phyloP scores from a whole-genome alignment of 2,888 invertebrate genomes.

The Drosophila parthenogenetica region DNA sequence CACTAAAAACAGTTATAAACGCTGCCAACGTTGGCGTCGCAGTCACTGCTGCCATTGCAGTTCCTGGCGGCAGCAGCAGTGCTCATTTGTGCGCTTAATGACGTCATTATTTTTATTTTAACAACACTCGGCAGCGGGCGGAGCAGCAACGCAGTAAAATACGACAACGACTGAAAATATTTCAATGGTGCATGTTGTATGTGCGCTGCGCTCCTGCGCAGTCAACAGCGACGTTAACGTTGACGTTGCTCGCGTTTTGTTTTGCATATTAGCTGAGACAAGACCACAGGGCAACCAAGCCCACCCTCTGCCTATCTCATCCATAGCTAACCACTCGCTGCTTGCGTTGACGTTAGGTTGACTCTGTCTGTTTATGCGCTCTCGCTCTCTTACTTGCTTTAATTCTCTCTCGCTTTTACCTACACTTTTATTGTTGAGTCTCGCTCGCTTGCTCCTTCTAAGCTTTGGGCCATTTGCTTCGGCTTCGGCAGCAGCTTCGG shows the following conservation, averaged over 20 bases:
- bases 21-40: slow-evolving; percentile 54
- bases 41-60: slow-evolving; percentile 25
- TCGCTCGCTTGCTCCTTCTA: slow-evolving; percentile 67
- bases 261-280: slow-evolving; percentile 68
- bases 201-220: slow-evolving; percentile 79
- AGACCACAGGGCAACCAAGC: slow-evolving; percentile 55
- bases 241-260: slow-evolving; percentile 64
- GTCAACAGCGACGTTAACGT: slow-evolving; percentile 57
- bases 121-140: slow-evolving; percentile 68
- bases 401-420: slow-evolving; percentile 28
- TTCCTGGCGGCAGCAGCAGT: slow-evolving; percentile 56
- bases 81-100: slow-evolving; percentile 80
- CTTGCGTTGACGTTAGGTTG: slow-evolving; percentile 63
- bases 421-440: slow-evolving; percentile 25
- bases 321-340: slow-evolving; percentile 54
- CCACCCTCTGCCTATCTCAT: slow-evolving; percentile 45
- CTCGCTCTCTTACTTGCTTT: slow-evolving; percentile 40
- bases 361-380: slow-evolving; percentile 61
- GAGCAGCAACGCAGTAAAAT: slow-evolving; percentile 63
- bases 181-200: slow-evolving; percentile 62
- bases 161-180: slow-evolving; percentile 60
- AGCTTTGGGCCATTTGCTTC: slow-evolving; percentile 58
- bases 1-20: slow-evolving; percentile 76
- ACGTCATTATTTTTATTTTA: slow-evolving; percentile 81
- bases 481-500: slow-evolving; percentile 70